A percentile compares a stretch with the other conserved stretches of the same genome.
phyloP scores from a whole-genome alignment of 2,888 invertebrate species.

The Rosalia funebris region DNA sequence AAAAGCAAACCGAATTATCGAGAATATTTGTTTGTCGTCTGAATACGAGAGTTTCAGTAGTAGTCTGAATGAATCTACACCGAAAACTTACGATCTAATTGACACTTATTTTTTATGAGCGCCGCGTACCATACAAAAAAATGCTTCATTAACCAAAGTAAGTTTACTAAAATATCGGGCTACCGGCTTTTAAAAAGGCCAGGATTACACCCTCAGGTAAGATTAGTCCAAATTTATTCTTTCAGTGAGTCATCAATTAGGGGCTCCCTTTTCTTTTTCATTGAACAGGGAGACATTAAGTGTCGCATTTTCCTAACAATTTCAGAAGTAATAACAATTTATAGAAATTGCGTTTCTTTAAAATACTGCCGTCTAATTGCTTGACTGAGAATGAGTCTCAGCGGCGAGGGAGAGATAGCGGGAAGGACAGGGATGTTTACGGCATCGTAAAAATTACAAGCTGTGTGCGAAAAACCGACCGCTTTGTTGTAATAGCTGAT shows the following conservation, averaged over 20 bases:
- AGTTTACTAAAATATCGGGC: conserved; percentile 40
- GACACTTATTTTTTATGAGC: conserved; percentile 37
- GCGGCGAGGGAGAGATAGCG: conserved; percentile 40
- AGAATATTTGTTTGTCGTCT: too few relatives aligned
- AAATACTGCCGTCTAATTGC: conserved; percentile 62
- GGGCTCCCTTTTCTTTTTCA: conserved; percentile 48
- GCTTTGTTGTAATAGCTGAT: conserved; percentile 21
- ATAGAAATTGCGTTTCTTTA: conserved; percentile 61
- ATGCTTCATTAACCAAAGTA: conserved; percentile 42
- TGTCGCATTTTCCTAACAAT: conserved; percentile 42
- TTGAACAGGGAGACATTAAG: conserved; percentile 50
- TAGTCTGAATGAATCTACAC: not conserved
- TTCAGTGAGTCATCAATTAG: conserved; percentile 47
- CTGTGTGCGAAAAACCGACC: conserved; percentile 34
- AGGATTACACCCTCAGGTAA: conserved; percentile 49
- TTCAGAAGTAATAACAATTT: conserved; percentile 56
- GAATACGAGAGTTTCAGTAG: too few relatives aligned
- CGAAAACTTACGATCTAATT: conserved; percentile 19
- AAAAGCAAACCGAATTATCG: too few relatives aligned
- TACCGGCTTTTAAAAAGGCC: conserved; percentile 45
- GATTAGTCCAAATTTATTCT: conserved; percentile 50
- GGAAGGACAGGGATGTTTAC: conserved; percentile 35
- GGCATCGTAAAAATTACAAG: conserved; percentile 42
- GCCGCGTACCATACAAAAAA: conserved; percentile 30
- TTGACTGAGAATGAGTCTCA: conserved; percentile 62